Percentiles rank a stretch among this genome's conserved stretches.
Conservation (phyloP, 2,113 vertebrate species). For the Syngnathus scovelli region DNA sequence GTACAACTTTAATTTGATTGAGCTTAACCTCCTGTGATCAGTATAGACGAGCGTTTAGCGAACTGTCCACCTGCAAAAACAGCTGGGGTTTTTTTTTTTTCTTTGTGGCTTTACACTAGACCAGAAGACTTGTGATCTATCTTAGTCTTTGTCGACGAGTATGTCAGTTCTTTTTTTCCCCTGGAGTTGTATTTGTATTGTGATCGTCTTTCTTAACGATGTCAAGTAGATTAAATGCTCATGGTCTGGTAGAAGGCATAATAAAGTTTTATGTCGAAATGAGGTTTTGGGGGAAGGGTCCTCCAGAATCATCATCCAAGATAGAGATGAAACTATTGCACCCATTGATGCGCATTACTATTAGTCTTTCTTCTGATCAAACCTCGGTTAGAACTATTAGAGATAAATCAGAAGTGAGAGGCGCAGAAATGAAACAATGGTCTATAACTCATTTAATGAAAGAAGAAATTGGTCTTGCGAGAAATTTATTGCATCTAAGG, state of each 20-base stretch:
- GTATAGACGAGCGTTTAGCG: not conserved
- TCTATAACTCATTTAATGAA: conserved; percentile 11
- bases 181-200: not conserved
- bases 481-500: conserved; percentile 14
- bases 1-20: not conserved
- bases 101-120: not conserved
- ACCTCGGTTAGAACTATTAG: not conserved
- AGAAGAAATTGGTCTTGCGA: conserved; percentile 3
- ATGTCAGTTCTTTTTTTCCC: not conserved
- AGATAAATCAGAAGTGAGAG: not conserved
- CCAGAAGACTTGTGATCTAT: not conserved
- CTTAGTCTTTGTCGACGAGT: not conserved
- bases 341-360: not conserved
- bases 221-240: conserved; percentile 9
- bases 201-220: conserved; percentile 1
- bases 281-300: not conserved
- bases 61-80: not conserved
- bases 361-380: not conserved
- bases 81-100: not conserved
- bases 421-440: not conserved
- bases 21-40: not conserved
- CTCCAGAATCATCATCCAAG: conserved; percentile 6
- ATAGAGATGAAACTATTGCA: conserved; percentile 12
- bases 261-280: conserved; percentile 8
- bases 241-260: not conserved